Percentiles rank a stretch among this genome's conserved stretches.
Evolutionary conservation across 2,888 invertebrate species (phyloP).

Genomic region (Macaria liturata): DNA sequence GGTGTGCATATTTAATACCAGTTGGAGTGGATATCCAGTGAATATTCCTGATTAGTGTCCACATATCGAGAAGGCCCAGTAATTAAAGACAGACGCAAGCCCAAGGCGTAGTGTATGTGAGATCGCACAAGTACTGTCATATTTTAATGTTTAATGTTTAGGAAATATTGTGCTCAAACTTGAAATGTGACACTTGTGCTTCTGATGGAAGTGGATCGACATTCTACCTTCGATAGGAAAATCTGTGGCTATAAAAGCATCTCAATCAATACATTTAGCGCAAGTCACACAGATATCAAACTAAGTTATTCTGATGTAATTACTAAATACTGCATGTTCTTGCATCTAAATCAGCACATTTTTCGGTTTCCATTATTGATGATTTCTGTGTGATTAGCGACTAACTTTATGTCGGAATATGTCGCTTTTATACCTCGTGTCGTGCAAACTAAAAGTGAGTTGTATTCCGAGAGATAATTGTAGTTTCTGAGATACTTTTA

Average conservation of each 20-base stretch:
- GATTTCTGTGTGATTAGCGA: too few relatives aligned
- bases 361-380: too few relatives aligned
- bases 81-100: slow-evolving; percentile 47
- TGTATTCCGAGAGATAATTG: slow-evolving; percentile 42
- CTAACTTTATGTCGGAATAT: slow-evolving; percentile 22
- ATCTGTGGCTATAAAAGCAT: slow-evolving; percentile 38
- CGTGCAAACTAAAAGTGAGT: slow-evolving; percentile 24
- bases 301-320: too few relatives aligned
- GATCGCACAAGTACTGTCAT: slow-evolving; percentile 53
- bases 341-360: too few relatives aligned
- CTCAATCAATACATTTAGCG: slow-evolving; percentile 15
- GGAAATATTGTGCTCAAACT: slow-evolving; percentile 43
- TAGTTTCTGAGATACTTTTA: slow-evolving; percentile 55
- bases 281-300: too few relatives aligned
- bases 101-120: slow-evolving; percentile 49
- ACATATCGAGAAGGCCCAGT: slow-evolving; percentile 25
- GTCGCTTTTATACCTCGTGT: slow-evolving; percentile 13
- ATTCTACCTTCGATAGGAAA: slow-evolving; percentile 46
- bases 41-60: neutral
- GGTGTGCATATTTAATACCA: too few relatives aligned
- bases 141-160: slow-evolving; percentile 47
- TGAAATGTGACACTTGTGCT: slow-evolving; percentile 59
- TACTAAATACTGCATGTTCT: too few relatives aligned
- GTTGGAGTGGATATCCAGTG: too few relatives aligned
- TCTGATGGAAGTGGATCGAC: slow-evolving; percentile 33